Base-by-base conservation (phyloP, 1,140 invertebrate species). In the Papilio polytes region DNA sequence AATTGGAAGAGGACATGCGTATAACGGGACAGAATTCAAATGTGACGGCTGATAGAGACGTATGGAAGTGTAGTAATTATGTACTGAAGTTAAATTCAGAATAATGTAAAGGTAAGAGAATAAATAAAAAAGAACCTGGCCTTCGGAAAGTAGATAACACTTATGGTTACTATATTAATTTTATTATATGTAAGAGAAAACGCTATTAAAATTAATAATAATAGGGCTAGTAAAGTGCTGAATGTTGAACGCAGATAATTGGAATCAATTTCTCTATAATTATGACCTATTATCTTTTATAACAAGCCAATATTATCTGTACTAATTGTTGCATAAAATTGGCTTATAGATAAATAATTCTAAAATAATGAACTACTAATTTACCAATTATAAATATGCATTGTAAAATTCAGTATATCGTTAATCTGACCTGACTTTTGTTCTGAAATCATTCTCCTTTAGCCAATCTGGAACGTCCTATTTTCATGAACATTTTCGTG, bases 211-310 rank as follows among this genome's bases (percentile, higher is more conserved):
- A n/a, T n/a, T 9, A 18, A 7, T 56, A 20, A 20, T 56, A 56
- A 20, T 7, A 20, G 18, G n/a, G 20, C 53, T n/a, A 9, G 53
- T 7, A n/a, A 20, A 56, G 18, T 20, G n/a, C 18, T 56, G n/a
- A 56, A 56, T n/a, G n/a, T 56, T 56, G n/a, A 56, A 20, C n/a
- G 53, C 53, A 56, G 8, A 56, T 56, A 56, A 56, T 56, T 56
- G 18, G 7, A 56, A 20, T 20, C 8, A 56, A 56, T 20, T 20
- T 56, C 18, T 20, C 18, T 56, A 20, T n/a, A 56, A 56, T 56
- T 56, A 56, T 56, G 53, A 56, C 53, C 53, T 18, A 53, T 53
- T 18, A 53, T 53, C 13, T 53, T 4, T 53, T 18, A 48, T n/a
- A 53, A 53, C 18, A 18, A 48, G 8, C 53, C 18, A 9, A 56